These are phyloP conservation scores for Centrocercus urophasianus DNA, from an alignment of 2,113 vertebrate genomes.

Conservation along the genomic window DNA sequence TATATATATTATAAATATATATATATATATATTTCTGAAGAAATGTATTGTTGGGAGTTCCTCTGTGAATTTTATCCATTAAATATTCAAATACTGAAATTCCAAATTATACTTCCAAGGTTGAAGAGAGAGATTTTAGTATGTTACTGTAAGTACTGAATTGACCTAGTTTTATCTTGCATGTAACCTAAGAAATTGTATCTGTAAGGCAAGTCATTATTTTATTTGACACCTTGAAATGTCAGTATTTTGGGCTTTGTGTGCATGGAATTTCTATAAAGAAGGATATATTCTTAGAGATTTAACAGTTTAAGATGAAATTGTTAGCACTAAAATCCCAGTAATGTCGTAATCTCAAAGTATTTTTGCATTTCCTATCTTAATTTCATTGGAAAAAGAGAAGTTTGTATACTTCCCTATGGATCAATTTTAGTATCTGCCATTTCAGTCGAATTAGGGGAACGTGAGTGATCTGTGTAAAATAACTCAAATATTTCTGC, in stretches of 20 bases:
- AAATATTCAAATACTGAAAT: not conserved
- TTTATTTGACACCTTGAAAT: not conserved
- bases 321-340: not conserved
- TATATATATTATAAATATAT: too few relatives aligned
- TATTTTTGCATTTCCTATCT: not conserved
- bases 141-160: not conserved
- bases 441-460: not conserved
- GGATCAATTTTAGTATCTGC: not conserved
- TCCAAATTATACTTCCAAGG: not conserved
- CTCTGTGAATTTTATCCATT: not conserved
- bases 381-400: not conserved
- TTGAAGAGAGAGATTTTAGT: not conserved
- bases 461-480: not conserved
- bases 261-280: not conserved
- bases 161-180: not conserved
- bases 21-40: not conserved
- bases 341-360: not conserved
- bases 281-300: not conserved
- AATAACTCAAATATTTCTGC: not conserved
- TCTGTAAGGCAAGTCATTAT: not conserved
- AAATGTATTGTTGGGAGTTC: not conserved
- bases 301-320: not conserved
- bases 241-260: not conserved
- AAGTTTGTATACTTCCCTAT: not conserved
- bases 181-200: not conserved